Base-by-base conservation (phyloP, 2,888 invertebrate species). In the Meteorus colon region DNA sequence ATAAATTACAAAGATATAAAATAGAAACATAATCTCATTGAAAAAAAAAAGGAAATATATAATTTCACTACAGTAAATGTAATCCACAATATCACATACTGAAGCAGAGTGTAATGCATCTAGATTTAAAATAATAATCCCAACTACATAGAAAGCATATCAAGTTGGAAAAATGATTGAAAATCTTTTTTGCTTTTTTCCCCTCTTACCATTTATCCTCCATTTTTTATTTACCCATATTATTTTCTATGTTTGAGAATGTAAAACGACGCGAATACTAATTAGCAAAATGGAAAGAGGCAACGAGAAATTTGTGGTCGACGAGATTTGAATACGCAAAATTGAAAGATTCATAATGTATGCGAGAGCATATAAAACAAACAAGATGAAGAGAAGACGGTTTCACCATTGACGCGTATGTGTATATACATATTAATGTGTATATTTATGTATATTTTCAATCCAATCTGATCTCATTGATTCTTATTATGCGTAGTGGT, bases 401-500 rank as follows among this genome's bases (percentile, higher is more conserved):
- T 55, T 55, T 79, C 80, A 80, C 82, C 82, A 86, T 85, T 86
- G 85, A 85, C 76, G 80, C 72, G 80, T 79, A 77, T 80, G 79
- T 77, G 80, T 41, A 41, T 41, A 12, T 41, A 41, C 41, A 41
- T 41, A 41, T 12, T 41, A 41, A 41, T 41, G 12, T 41, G 41
- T 41, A 81, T 19, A 55, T 55, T 19, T 19, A 55, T 19, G 19
- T 19, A 55, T 55, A 55, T 19, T 55, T 19, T 24, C 8, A 24
- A 2, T 1, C 8, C 55, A 55, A 55, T 55, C n/a, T 55, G 19
- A 55, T 83, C 81, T 83, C 84, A 86, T 87, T 86, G 86, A 85
- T 86, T 85, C 85, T 85, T 85, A 86, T 84, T 87, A 87, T 86
- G 86, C 86, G 83, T 78, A 79, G 78, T 82, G 81, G 84, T 83